Evolutionary conservation across 2,113 vertebrate species (phyloP).

Genomic region (Spermophilus dauricus): DNA sequence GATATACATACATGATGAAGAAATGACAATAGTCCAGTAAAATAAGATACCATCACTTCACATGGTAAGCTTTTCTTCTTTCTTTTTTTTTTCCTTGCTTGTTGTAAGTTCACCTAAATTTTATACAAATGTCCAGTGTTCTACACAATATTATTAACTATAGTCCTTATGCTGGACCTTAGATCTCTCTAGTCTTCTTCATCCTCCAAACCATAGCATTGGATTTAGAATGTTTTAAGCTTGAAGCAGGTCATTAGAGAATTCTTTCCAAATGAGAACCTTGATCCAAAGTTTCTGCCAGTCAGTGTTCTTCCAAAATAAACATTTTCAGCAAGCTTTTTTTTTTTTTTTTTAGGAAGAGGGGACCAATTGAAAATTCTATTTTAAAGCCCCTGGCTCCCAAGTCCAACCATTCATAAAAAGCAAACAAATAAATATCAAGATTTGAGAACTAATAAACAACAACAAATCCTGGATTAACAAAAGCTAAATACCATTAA

Average conservation of each 20-base stretch:
- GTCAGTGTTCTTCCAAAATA: neutral
- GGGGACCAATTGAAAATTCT: neutral
- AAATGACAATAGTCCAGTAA: neutral
- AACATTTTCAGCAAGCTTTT: neutral
- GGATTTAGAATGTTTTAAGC: neutral
- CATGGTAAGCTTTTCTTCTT: neutral
- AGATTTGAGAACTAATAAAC: neutral
- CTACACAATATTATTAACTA: neutral
- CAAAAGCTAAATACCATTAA: neutral
- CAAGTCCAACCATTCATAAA: neutral
- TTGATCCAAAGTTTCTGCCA: neutral
- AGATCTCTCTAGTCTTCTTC: neutral
- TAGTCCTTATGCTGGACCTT: neutral
- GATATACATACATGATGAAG: neutral
- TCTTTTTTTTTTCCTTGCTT: neutral
- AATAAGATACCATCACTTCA: neutral
- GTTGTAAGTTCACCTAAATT: neutral
- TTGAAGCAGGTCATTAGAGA: neutral
- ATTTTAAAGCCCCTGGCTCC: neutral
- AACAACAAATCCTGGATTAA: neutral
- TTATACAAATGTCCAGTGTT: neutral
- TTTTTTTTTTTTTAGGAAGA: neutral
- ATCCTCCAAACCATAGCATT: neutral
- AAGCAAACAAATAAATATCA: slow-evolving; percentile 1
- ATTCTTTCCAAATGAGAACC: neutral